phyloP scores from a whole-genome alignment of 2,797 vertebrate genomes.

The Setipinna tenuifilis region DNA sequence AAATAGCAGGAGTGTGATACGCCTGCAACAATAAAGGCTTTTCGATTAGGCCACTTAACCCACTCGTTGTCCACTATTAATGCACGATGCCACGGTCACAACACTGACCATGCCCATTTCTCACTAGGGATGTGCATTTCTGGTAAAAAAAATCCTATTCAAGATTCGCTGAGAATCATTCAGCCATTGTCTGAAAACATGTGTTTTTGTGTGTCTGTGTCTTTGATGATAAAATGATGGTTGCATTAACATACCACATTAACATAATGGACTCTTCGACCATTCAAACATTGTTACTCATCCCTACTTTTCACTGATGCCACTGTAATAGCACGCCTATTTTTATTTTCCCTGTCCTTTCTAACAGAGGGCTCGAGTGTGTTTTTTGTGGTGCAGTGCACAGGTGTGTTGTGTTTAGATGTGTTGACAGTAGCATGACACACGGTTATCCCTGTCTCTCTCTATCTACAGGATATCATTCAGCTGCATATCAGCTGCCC shows the following conservation, averaged over 20 bases:
- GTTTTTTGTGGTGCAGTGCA: not conserved
- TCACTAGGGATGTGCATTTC: not conserved
- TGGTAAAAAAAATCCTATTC: too few species aligned
- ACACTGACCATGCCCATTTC: not conserved
- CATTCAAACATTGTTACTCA: not conserved
- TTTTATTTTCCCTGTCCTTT: not conserved
- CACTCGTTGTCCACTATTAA: not conserved
- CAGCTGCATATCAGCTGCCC: constrained; percentile 97
- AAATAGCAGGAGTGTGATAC: not conserved
- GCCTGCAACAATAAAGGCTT: constrained; percentile 13
- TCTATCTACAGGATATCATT: constrained; percentile 86
- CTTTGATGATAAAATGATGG: too few species aligned
- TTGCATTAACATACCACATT: too few species aligned
- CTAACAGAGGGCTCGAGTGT: not conserved
- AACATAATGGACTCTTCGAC: too few species aligned
- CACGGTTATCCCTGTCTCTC: not conserved
- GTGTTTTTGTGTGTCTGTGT: too few species aligned
- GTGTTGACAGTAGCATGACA: not conserved
- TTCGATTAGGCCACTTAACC: constrained; percentile 12
- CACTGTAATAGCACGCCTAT: not conserved
- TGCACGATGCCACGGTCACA: not conserved
- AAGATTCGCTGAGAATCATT: too few species aligned
- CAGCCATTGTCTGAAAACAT: too few species aligned
- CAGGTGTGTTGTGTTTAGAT: not conserved
- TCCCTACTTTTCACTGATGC: not conserved